Evolutionary conservation across 2,113 vertebrate species (phyloP).

Genomic region (Noctilio leporinus): DNA sequence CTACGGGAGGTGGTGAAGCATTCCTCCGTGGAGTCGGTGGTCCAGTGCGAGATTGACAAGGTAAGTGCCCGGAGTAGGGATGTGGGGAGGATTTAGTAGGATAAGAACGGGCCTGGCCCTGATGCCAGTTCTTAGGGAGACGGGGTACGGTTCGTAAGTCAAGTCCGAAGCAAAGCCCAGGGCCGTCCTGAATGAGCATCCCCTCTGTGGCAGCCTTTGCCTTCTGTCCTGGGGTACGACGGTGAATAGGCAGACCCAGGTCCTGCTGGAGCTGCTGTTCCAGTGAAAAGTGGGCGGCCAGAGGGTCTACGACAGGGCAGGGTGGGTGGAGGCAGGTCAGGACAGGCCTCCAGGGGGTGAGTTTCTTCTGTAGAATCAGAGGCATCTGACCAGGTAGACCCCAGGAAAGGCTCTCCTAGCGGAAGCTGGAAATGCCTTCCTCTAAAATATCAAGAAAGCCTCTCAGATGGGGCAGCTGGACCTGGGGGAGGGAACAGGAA

Average conservation of each 20-base stretch:
- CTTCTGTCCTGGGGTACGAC: not conserved
- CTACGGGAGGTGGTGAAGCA: constrained; percentile 95
- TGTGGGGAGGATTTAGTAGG: not conserved
- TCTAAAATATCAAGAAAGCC: not conserved
- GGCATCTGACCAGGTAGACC: not conserved
- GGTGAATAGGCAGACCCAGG: not conserved
- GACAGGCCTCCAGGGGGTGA: not conserved
- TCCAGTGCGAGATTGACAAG: constrained; percentile 98
- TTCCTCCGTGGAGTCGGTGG: constrained; percentile 89
- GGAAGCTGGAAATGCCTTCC: not conserved
- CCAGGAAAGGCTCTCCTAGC: not conserved
- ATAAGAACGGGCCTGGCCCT: not conserved
- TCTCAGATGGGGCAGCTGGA: fast-evolving
- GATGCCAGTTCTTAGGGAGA: not conserved
- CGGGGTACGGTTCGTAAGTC: not conserved
- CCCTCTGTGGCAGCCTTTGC: not conserved
- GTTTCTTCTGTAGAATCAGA: not conserved
- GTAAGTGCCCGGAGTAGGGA: constrained; percentile 66
- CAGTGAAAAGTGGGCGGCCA: not conserved
- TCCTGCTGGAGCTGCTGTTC: no score
- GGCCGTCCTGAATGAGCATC: not conserved
- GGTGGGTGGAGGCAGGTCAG: no score
- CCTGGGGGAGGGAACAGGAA: not conserved
- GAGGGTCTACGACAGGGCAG: not conserved
- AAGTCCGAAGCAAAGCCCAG: not conserved